A percentile compares a stretch with the other conserved stretches of the same genome.
Evolutionary conservation across 2,113 vertebrate genomes (phyloP).

Genomic region (Hippocampus abdominalis): DNA sequence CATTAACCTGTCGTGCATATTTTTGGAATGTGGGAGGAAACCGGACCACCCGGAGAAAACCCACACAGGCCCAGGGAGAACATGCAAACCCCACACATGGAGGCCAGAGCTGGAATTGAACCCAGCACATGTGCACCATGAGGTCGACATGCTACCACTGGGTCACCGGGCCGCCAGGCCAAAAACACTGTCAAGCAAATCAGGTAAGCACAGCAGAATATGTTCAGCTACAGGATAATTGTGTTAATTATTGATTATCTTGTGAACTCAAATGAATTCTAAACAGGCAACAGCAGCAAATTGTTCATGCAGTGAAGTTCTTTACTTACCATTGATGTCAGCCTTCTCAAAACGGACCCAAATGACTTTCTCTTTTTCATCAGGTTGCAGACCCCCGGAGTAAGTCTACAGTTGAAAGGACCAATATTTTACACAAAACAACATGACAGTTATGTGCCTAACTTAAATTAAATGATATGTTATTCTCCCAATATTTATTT

Average conservation of each 20-base stretch:
- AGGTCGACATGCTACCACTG: too few relatives aligned
- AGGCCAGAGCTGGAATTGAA: too few relatives aligned
- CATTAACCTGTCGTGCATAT: too few relatives aligned
- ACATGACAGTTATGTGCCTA: background rate
- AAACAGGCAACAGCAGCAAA: background rate
- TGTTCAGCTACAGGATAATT: too few relatives aligned
- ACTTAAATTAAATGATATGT: background rate
- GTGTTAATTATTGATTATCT: background rate
- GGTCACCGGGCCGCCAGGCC: too few relatives aligned
- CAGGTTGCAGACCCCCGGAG: constrained; percentile 84
- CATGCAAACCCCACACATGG: too few relatives aligned
- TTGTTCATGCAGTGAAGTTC: background rate
- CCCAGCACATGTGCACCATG: too few relatives aligned
- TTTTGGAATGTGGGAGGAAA: too few relatives aligned
- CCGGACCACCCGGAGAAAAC: too few relatives aligned
- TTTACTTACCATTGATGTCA: constrained; percentile 86
- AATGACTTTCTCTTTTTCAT: constrained; percentile 96
- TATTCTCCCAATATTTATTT: background rate
- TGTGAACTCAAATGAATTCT: background rate
- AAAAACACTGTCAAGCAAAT: too few relatives aligned
- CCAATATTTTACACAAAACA: background rate
- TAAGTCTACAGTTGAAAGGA: constrained; percentile 79
- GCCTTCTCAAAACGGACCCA: constrained; percentile 98
- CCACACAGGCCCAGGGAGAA: too few relatives aligned
- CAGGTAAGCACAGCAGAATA: too few relatives aligned